Base-by-base conservation (phyloP, 2,797 vertebrate genomes). In the Cuniculus paca region DNA sequence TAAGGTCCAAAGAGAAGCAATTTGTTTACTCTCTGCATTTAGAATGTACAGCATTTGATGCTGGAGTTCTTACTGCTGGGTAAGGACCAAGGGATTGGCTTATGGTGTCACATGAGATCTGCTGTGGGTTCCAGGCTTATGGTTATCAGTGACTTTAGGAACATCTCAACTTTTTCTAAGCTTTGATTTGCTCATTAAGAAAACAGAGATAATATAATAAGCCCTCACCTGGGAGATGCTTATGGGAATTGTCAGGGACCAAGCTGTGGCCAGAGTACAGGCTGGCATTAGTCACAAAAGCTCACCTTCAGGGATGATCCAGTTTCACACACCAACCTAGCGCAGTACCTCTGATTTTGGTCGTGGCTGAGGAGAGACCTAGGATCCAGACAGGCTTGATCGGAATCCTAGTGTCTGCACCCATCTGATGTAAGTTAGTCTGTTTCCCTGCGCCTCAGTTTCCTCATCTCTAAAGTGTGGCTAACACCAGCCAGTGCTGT, bases 181-280 rank as follows among this genome's bases (percentile, higher is more conserved):
- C 34, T 92, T 90, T 77, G 16, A 14, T 86, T 85, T 92, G 45
- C 52, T 92, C 91, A 74, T 42, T 28, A 52, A 75, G 42, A 83
- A 88, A 88, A 72, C 0, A 9, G 48, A 90, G 81, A 54, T 19
- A 60, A 42, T 17, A 8, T 26, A 13, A 74, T 16, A 63, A 56
- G 16, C 42, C n/a, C 1, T 31, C 3, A n/a, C 13, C 45, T 19
- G 1, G 0, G 31, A 75, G 42, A 42, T 16, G 2, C 2, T 63
- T 42, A n/a, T 4, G 52, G 16, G 65, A 87, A 90, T 13, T 11
- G 22, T 2, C 2, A 6, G 31, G 22, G 81, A 70, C 10, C 8
- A 42, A 0, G 10, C 7, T 13, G 28, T 36, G 50, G 14, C 22
- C 2, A 20, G 39, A 11, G 14, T 1, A 24, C 1, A 34, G 45